Evolutionary conservation across 2,888 invertebrate species (phyloP), one percentile per base, ranked within the genome.

Genomic region (Synergus japonicus): DNA sequence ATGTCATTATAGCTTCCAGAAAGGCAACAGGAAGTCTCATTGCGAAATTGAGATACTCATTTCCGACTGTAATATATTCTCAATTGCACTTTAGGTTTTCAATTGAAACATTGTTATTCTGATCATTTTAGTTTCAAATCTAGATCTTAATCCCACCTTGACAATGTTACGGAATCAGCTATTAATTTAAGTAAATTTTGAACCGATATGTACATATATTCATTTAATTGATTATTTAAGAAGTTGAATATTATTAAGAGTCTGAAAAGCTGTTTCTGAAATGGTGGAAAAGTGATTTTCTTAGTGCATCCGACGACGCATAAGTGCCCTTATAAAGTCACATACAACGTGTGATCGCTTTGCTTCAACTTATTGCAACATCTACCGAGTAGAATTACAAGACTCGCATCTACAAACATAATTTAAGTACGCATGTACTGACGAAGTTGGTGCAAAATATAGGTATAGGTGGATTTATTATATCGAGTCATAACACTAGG

Each of bases 251-350:
- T 49, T 49, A 4, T 49, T 49, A 4, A 49, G 15, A 13, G 46
- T 13, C 4, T 18, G 7, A 58, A 58, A 58, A 9, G n/a, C 18
- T n/a, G 10, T 43, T 66, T 44, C 18, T 43, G 4, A 10, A 2
- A 43, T n/a, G 15, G 4, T 44, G 66, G 18, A 66, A 43, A 66
- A 12, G 9, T 66, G 9, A 66, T 66, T 66, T 66, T 43, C 41
- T 66, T 66, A 66, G 5, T 65, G 41, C 15, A 65, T 65, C 15
- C 0, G 44, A 43, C 18, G 44, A 66, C 43, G 18, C 43, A 66
- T 66, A 66, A 66, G 44, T 66, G 44, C 44, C 66, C 66, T 66
- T 66, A 43, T 44, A 66, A 66, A 66, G 66, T 43, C 66, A 66
- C 41, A n/a, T 66, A 66, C 65, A 12, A 66, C 18, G 44, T 66